phyloP scores from a whole-genome alignment of 2,113 vertebrate genomes.

The Balaeniceps rex region DNA sequence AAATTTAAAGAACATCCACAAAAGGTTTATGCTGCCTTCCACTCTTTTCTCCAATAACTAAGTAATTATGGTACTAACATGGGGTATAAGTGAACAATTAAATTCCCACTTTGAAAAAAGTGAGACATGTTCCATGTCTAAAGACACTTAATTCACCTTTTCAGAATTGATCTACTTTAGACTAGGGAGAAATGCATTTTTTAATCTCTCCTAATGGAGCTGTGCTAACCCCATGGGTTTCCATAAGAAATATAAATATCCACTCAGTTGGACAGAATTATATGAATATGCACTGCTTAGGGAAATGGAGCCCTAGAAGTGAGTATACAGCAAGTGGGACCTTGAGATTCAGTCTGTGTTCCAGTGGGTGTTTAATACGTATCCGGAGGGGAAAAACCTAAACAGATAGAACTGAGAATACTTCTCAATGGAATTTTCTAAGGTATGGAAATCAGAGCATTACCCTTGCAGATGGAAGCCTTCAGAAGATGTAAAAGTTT shows the following conservation, averaged over 20 bases:
- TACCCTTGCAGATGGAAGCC: not conserved
- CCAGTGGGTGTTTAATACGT: not conserved
- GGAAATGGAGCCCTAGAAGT: not conserved
- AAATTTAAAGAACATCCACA: not conserved
- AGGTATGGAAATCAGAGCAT: not conserved
- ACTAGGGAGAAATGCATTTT: not conserved
- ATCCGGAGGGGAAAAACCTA: not conserved
- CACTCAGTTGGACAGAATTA: not conserved
- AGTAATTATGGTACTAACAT: not conserved
- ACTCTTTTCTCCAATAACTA: not conserved
- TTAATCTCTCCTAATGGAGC: not conserved
- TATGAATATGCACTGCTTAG: not conserved
- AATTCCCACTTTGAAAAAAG: not conserved
- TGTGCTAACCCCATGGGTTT: not conserved
- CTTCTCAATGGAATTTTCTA: not conserved
- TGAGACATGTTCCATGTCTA: not conserved
- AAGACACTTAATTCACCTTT: not conserved
- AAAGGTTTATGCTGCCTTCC: not conserved
- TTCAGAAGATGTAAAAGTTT: not conserved
- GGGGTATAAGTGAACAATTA: not conserved
- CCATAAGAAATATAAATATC: not conserved
- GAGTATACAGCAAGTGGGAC: not conserved
- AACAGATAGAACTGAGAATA: not conserved
- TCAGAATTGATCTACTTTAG: not conserved
- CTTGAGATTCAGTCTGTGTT: not conserved